Evolutionary conservation across 2,113 vertebrate species (phyloP), one percentile per base, ranked within the genome.

Genomic region (Ictidomys tridecemlineatus): DNA sequence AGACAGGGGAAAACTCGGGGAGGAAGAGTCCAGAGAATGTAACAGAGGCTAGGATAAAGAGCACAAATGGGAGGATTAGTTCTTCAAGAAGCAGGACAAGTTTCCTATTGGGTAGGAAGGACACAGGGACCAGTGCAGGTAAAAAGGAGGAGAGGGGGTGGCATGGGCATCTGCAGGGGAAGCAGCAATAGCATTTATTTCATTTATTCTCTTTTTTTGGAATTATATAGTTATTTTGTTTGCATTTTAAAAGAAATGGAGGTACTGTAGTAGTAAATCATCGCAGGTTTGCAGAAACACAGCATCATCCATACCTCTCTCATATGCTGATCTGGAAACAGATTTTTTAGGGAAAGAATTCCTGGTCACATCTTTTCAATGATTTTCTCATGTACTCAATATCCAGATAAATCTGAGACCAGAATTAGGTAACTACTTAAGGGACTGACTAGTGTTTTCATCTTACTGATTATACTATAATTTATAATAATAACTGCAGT

Each of bases 401-500:
- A n/a, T 58, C 9, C 4, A 85, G 65, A 58, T 26, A 30, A 58
- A 10, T 91, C 22, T 94, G 79, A 0, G 2, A 77, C 80, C 45
- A 93, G 69, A 89, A 89, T 86, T 95, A 76, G 34, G 37, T 65
- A 85, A 53, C 72, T 89, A 48, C 58, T 92, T 45, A 53, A 82
- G 79, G 67, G 72, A 70, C 28, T 56, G 67, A 82, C 14, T 74
- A 39, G 61, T 92, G n/a, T 91, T 96, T 80, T 16, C 69, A 45
- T 86, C n/a, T 88, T 91, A 72, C 39, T 89, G 42, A 30, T 74
- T 95, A 70, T 56, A 67, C 32, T 85, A 28, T 67, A 94, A n/a
- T 91, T 94, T 95, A 34, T 84, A 58, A 87, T 77, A 91, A 73
- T 78, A 67, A 83, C 51, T 94, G 70, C 58, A 88, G 61, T 37